These are phyloP conservation scores for Euproctis similis DNA, from an alignment of 2,888 invertebrate genomes.

Conservation along the genomic window DNA sequence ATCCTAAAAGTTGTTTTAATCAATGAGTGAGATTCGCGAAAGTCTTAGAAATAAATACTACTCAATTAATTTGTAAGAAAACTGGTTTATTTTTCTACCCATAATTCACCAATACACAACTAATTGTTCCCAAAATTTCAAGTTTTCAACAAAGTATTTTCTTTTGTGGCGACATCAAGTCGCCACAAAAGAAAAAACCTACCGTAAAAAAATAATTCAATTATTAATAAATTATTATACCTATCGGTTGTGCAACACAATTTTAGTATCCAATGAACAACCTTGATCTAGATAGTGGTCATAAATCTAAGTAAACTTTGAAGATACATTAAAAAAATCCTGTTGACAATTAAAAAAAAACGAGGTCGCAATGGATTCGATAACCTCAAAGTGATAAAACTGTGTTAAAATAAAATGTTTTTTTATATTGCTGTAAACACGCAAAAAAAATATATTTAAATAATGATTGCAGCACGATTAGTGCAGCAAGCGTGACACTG, in stretches of 20 bases:
- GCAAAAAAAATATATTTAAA: slow-evolving; percentile 23
- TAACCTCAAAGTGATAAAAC: slow-evolving; percentile 37
- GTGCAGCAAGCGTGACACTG: slow-evolving; percentile 15
- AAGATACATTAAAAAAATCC: slow-evolving; percentile 27
- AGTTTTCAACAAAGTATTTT: too few relatives aligned
- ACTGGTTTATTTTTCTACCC: too few relatives aligned
- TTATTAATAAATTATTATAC: slow-evolving; percentile 1
- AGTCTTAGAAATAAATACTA: too few relatives aligned
- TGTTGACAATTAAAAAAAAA: slow-evolving; percentile 34
- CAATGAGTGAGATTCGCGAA: too few relatives aligned
- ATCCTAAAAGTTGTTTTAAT: too few relatives aligned
- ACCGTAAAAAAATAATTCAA: too few relatives aligned
- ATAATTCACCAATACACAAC: too few relatives aligned
- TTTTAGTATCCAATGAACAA: slow-evolving; percentile 10
- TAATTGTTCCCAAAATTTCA: too few relatives aligned
- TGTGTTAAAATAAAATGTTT: slow-evolving; percentile 33
- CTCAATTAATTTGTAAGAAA: too few relatives aligned
- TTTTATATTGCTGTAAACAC: not conserved
- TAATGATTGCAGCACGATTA: slow-evolving; percentile 15
- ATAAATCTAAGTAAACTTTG: slow-evolving; percentile 14
- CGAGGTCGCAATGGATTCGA: slow-evolving; percentile 32
- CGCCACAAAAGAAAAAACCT: too few relatives aligned
- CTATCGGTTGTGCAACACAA: slow-evolving; percentile 13
- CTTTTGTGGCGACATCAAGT: too few relatives aligned
- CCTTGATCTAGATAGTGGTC: slow-evolving; percentile 28